Percentiles rank a stretch among this genome's conserved stretches.
Conservation (phyloP, 1,140 invertebrate genomes). For the Nylanderia fulva region DNA sequence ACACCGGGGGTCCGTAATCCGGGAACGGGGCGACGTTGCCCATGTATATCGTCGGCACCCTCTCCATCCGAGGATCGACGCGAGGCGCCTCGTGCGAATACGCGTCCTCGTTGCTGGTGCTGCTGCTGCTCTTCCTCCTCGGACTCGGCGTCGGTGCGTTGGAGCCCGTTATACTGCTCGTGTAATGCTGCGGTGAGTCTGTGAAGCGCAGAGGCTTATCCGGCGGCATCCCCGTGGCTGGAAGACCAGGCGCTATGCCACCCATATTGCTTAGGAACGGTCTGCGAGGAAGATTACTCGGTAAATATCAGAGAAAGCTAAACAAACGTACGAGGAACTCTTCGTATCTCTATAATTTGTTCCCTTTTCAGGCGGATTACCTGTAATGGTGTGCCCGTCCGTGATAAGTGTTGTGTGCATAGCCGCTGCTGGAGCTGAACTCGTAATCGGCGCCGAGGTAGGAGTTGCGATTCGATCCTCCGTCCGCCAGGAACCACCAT, state of each 20-base stretch:
- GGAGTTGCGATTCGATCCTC: constrained; percentile 82
- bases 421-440: constrained; percentile 87
- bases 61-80: constrained; percentile 81
- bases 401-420: constrained; percentile 96
- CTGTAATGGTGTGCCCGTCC: constrained; percentile 93
- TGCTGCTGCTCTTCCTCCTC: constrained; percentile 89
- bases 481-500: constrained; percentile 82
- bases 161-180: constrained; percentile 76
- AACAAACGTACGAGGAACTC: too few relatives aligned
- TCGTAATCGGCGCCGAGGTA: constrained; percentile 87
- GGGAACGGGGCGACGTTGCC: constrained; percentile 76
- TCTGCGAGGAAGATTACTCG: constrained; percentile 68
- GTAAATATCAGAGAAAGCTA: background rate
- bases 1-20: constrained; percentile 82
- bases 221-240: constrained; percentile 74
- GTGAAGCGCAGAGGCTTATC: constrained; percentile 91
- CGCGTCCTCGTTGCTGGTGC: constrained; percentile 87
- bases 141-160: constrained; percentile 90
- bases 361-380: constrained; percentile 70
- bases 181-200: constrained; percentile 91
- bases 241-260: constrained; percentile 81
- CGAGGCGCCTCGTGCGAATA: constrained; percentile 82
- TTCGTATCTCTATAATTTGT: background rate
- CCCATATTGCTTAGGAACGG: constrained; percentile 83
- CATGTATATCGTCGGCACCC: constrained; percentile 87